phyloP scores from a whole-genome alignment of 2,888 invertebrate genomes.

The Hydrotaea cyrtoneurina region DNA sequence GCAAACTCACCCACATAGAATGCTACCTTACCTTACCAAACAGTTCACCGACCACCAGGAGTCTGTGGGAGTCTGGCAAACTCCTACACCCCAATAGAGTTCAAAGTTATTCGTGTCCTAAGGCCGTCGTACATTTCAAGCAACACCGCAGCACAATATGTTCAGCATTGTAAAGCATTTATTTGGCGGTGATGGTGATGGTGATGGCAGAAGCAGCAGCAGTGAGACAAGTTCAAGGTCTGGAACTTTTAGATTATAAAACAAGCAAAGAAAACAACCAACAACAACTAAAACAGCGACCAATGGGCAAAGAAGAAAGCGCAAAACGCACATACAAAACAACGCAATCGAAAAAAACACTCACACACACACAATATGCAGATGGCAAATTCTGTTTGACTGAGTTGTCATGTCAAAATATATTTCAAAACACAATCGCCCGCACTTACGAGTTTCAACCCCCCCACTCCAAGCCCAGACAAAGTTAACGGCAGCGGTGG shows the following conservation, averaged over 20 bases:
- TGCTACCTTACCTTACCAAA: too few species aligned
- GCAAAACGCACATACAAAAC: neutral
- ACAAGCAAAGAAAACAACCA: conserved; percentile 1
- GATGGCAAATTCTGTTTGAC: neutral
- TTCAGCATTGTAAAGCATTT: neutral
- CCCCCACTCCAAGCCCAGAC: neutral
- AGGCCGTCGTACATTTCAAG: too few species aligned
- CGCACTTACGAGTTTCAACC: neutral
- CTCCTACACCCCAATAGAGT: too few species aligned
- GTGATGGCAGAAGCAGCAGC: neutral
- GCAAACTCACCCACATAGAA: too few species aligned
- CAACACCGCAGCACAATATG: neutral
- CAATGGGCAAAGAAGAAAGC: neutral
- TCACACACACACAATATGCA: neutral
- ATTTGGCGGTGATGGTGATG: neutral
- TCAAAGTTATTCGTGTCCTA: too few species aligned
- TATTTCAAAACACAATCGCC: neutral
- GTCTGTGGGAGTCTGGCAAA: too few species aligned
- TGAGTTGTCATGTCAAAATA: neutral
- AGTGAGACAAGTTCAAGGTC: conserved; percentile 58
- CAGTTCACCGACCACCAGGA: too few species aligned
- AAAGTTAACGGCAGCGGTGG: neutral
- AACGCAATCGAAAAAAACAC: neutral
- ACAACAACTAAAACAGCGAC: neutral
- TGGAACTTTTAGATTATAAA: conserved; percentile 27